These are phyloP conservation scores for Polia nebulosa DNA, from an alignment of 2,888 invertebrate genomes.

Conservation along the genomic window DNA sequence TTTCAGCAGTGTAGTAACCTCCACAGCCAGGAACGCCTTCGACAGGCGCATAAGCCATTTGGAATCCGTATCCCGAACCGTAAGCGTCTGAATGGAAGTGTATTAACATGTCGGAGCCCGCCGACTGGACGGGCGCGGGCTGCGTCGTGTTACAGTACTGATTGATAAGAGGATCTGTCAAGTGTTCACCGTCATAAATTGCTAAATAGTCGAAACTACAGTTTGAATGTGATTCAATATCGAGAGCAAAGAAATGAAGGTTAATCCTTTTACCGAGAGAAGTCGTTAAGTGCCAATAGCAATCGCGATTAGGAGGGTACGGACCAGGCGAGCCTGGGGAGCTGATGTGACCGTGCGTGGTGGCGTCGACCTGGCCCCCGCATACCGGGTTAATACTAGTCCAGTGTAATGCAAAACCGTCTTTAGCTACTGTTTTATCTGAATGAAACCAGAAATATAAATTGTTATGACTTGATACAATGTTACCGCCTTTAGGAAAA, in stretches of 20 bases:
- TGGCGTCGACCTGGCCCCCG: slow-evolving; percentile 92
- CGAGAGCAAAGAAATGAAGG: slow-evolving; percentile 95
- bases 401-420: slow-evolving; percentile 96
- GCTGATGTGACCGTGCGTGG: slow-evolving; percentile 93
- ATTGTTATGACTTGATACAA: slow-evolving; percentile 94
- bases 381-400: slow-evolving; percentile 93
- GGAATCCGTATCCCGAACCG: slow-evolving; percentile 95
- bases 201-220: slow-evolving; percentile 95
- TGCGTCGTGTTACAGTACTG: slow-evolving; percentile 94
- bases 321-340: slow-evolving; percentile 97
- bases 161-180: slow-evolving; percentile 89
- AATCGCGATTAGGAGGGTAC: slow-evolving; percentile 96
- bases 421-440: slow-evolving; percentile 91
- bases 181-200: slow-evolving; percentile 90
- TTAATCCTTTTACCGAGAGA: slow-evolving; percentile 94
- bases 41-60: slow-evolving; percentile 94
- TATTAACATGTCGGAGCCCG: slow-evolving; percentile 92
- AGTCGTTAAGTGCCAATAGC: slow-evolving; percentile 94
- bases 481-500: slow-evolving; percentile 93
- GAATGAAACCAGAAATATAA: slow-evolving; percentile 96
- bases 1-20: slow-evolving; percentile 92
- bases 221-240: slow-evolving; percentile 93
- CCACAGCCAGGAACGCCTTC: slow-evolving; percentile 96
- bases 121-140: slow-evolving; percentile 94
- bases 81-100: slow-evolving; percentile 96